Percentiles rank a stretch among this genome's conserved stretches.
Conservation (phyloP, 2,113 vertebrate genomes). For the Colossoma macropomum region DNA sequence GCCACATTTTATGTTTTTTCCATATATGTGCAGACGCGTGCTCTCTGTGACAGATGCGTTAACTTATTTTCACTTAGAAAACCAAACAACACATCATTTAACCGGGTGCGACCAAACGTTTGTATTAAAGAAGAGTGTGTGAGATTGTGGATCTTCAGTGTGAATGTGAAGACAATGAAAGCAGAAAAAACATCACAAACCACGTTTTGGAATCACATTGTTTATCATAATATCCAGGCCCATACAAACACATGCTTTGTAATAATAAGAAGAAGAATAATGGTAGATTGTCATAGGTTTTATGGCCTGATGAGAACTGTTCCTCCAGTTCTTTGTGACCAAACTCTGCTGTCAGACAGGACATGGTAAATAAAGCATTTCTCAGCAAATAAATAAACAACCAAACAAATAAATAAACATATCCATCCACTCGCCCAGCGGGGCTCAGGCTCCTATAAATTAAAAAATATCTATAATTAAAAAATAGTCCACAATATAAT, state of each 20-base stretch:
- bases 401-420: conserved; percentile 48
- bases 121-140: background rate
- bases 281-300: conserved; percentile 64
- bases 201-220: conserved; percentile 54
- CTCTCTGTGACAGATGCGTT: too few relatives aligned
- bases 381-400: conserved; percentile 32
- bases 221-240: conserved; percentile 64
- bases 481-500: conserved; percentile 9
- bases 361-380: conserved; percentile 29
- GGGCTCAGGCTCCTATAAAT: conserved; percentile 38
- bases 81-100: too few relatives aligned
- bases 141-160: background rate
- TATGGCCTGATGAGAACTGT: conserved; percentile 49
- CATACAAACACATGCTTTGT: conserved; percentile 77
- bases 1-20: too few relatives aligned
- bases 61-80: too few relatives aligned
- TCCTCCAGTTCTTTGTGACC: conserved; percentile 5
- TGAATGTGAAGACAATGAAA: conserved; percentile 30
- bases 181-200: conserved; percentile 59
- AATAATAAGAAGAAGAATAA: conserved; percentile 38
- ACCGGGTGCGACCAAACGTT: too few relatives aligned
- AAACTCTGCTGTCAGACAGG: conserved; percentile 10
- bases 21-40: too few relatives aligned
- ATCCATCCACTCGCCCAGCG: conserved; percentile 38
- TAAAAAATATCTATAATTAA: conserved; percentile 40